Base-by-base conservation (phyloP, 2,797 vertebrate genomes). In the Ptychobarbus kaznakovi region DNA sequence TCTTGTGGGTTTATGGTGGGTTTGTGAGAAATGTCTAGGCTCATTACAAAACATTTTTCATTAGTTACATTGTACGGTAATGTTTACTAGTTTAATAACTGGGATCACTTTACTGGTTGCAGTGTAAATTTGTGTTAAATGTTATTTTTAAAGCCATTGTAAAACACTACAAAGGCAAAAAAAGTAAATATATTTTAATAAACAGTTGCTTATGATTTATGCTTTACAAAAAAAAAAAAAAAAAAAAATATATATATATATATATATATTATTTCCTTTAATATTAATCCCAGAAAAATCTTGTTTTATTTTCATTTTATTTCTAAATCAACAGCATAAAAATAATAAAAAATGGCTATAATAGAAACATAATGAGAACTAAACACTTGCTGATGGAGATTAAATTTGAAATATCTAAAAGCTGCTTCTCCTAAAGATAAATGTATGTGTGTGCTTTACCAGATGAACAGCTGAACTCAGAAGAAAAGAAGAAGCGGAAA, bases 401-500 rank as follows among this genome's bases (percentile, higher is more conserved):
- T 22, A 35, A 22, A 40, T 56, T 4, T 77, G 53, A n/a, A 61
- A 61, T 16, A 53, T 49, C 11, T 46, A 66, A 35, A 80, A 66
- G 25, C 18, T 35, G 25, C 78, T 35, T 18, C 78, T 13, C 51
- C 76, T 83, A 22, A 28, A 40, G 25, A 42, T 79, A 56, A 80
- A 63, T 49, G 1, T 56, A 15, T 76, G 16, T 74, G 20, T 86
- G 38, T 82, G 74, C 58, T 15, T 77, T 56, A 63, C 20, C 89
- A 99, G 98, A 97, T 89, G 98, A 99, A 80, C 97, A 97, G 93
- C 92, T 98, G 93, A 99, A 97, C 93, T 97, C 97, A 1, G 98
- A 99, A 92, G 97, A 99, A 90, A 99, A 99, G 94, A 99, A 99
- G 92, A 99, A 98, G 91, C 95, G 98, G 93, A 99, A 99, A 95